Base-by-base conservation (phyloP, 2,113 vertebrate genomes). In the Himantopus leucocephalus region DNA sequence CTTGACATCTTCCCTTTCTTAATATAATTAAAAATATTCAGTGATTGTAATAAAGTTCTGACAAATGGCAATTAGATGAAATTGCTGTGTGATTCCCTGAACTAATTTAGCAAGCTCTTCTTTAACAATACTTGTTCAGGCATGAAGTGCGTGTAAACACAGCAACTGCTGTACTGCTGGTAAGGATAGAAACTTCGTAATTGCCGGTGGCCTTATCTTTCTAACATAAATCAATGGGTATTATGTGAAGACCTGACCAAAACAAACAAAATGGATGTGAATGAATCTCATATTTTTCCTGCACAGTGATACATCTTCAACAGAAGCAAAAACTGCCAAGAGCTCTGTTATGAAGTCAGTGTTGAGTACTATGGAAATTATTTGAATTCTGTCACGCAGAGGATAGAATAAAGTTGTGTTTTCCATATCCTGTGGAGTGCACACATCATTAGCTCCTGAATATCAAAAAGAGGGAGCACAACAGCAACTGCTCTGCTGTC, bases 1-100 rank as follows among this genome's bases (percentile, higher is more conserved):
- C 32, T 37, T 97, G 83, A 87, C 56, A 92, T 87, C 73, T 94
- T 92, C 47, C n/a, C 48, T 94, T 84, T 92, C 64, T 64, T 94
- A 89, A 91, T 85, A 56, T 85, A 91, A 96, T 96, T 91, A 92
- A 95, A 95, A 97, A 87, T 89, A 94, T 87, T 92, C 93, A 71
- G 34, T 63, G 56, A 43, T 84, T 63, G 16, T 81, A 95, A 91
- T 91, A 94, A 91, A 91, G 58, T 81, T 96, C 88, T 94, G 84
- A 96, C 70, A 94, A 96, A 87, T 58, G 35, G 67, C 85, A 96
- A 94, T 96, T 95, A 94, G 81, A 66, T 96, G 41, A 96, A 94
- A 96, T 95, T 96, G 85, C 92, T 94, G 29, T 85, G 77, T 24
- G 71, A 79, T 93, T 96, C 92, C 78, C 92, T 83, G 74, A 84